Conservation (phyloP, 2,113 vertebrate genomes). For the Mesoclemmys tuberculata region DNA sequence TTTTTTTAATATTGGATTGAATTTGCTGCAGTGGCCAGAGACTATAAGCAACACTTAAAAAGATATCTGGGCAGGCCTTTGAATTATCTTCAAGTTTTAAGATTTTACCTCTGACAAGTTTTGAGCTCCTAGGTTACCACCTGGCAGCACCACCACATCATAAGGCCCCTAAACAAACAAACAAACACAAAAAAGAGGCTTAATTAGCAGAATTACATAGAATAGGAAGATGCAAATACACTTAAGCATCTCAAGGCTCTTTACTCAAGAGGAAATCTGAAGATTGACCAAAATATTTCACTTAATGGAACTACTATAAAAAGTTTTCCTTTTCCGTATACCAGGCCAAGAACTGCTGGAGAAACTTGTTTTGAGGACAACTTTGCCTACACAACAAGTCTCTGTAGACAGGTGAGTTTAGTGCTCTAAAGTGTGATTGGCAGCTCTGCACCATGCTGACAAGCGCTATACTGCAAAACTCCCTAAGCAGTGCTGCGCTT, state of each 20-base stretch:
- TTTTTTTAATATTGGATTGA: neutral
- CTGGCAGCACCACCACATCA: constrained; percentile 93
- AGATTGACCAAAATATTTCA: neutral
- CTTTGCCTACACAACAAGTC: neutral
- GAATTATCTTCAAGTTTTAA: neutral
- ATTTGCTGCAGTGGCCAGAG: neutral
- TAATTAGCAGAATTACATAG: neutral
- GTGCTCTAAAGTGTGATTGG: neutral
- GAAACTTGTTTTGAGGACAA: neutral
- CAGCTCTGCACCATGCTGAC: neutral
- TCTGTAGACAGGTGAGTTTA: neutral
- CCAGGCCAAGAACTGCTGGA: neutral
- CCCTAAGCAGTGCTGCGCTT: neutral
- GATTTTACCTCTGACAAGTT: constrained; percentile 92
- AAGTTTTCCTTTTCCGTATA: neutral
- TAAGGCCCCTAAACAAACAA: constrained; percentile 87
- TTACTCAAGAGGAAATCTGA: neutral
- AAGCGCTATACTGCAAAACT: neutral
- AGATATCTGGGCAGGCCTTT: neutral
- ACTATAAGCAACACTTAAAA: neutral
- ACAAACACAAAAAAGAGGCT: neutral
- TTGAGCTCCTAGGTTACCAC: constrained; percentile 94
- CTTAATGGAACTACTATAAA: neutral
- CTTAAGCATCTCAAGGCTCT: neutral
- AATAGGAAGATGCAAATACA: neutral